Evolutionary conservation across 2,888 invertebrate species (phyloP).

Genomic region (Zaprionus obscuricornis): DNA sequence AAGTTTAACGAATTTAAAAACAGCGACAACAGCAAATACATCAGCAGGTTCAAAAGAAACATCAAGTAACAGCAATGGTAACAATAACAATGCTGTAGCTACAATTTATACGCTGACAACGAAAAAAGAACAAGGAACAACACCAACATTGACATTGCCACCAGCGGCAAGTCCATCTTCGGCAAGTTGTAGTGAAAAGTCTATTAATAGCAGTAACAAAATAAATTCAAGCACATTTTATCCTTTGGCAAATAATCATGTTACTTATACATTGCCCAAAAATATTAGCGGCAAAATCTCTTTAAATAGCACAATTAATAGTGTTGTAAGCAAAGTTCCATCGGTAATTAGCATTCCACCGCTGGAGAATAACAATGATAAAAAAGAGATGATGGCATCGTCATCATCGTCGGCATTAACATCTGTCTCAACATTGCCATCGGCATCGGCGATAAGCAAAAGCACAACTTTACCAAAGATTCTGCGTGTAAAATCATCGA

Average conservation of each 20-base stretch:
- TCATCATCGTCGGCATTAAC: conserved; percentile 45
- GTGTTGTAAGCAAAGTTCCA: conserved; percentile 83
- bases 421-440: too few relatives aligned
- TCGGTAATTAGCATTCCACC: conserved; percentile 83
- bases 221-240: conserved; percentile 83
- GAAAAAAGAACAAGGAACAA: conserved; percentile 62
- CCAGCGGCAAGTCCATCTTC: conserved; percentile 68
- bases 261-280: conserved; percentile 83
- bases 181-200: conserved; percentile 51
- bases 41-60: conserved; percentile 43
- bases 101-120: conserved; percentile 76
- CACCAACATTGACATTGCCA: conserved; percentile 81
- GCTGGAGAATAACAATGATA: conserved; percentile 55
- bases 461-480: neutral
- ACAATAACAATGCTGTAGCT: conserved; percentile 69
- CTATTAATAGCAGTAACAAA: conserved; percentile 53
- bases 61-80: conserved; percentile 31
- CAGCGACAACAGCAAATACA: conserved; percentile 46
- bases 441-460: conserved; percentile 71
- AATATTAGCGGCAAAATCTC: conserved; percentile 82
- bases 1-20: conserved; percentile 82
- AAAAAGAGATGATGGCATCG: conserved; percentile 7
- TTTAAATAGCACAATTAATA: conserved; percentile 82
- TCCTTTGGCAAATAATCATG: conserved; percentile 82
- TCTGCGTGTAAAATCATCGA: conserved; percentile 2